Percentiles rank a stretch among this genome's conserved stretches.
Evolutionary conservation across 2,797 vertebrate species (phyloP).

Genomic region (Schizopygopsis malacanthus): DNA sequence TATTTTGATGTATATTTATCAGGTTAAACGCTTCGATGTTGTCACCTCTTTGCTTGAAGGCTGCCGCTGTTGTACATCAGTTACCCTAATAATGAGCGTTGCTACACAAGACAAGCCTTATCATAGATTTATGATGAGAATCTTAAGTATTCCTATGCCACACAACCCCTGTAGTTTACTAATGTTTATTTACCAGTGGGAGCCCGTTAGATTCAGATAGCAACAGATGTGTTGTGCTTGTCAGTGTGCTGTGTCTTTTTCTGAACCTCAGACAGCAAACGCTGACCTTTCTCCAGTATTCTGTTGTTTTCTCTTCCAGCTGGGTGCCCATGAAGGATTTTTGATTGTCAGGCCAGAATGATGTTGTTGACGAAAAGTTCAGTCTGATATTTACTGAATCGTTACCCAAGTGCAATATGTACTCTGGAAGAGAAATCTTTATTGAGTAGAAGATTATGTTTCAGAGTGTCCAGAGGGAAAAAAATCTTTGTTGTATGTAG

Average conservation of each 20-base stretch:
- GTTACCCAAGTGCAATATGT: conserved; percentile 1
- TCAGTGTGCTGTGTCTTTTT: conserved; percentile 29
- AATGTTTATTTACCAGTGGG: conserved; percentile 39
- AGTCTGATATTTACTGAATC: conserved; percentile 18
- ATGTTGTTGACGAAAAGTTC: conserved; percentile 45
- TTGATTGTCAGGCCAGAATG: conserved; percentile 32
- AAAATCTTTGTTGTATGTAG: neutral
- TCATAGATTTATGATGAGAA: conserved; percentile 53
- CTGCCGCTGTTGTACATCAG: conserved; percentile 52
- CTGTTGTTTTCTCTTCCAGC: conserved; percentile 34
- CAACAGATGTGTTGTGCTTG: conserved; percentile 31
- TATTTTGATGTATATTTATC: conserved; percentile 58
- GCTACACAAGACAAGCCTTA: conserved; percentile 40
- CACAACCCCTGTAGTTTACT: conserved; percentile 35
- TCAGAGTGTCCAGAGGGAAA: neutral
- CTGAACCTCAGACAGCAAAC: conserved; percentile 18
- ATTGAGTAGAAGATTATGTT: neutral
- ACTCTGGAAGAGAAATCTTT: neutral
- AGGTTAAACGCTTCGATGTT: conserved; percentile 42
- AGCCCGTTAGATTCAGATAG: conserved; percentile 45
- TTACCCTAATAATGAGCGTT: conserved; percentile 54
- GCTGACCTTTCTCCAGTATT: conserved; percentile 31
- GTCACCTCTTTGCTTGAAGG: conserved; percentile 49
- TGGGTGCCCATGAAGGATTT: conserved; percentile 30
- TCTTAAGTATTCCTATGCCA: conserved; percentile 35